A percentile compares a stretch with the other conserved stretches of the same genome.
Evolutionary conservation across 2,113 vertebrate species (phyloP).

Genomic region (Salvelinus alpinus): DNA sequence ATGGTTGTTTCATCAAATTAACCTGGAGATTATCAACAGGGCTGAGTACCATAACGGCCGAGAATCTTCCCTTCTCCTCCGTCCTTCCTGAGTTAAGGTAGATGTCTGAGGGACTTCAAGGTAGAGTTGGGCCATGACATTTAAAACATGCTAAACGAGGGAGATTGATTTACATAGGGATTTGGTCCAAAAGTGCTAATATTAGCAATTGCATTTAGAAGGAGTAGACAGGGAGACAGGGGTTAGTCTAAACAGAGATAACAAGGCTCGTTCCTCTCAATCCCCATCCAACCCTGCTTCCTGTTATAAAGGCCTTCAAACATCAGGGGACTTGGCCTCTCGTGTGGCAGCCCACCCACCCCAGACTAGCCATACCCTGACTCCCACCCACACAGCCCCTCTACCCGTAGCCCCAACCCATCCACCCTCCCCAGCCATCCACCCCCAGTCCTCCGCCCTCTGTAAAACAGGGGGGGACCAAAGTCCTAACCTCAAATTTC

Average conservation of each 20-base stretch:
- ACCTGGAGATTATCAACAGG: conserved; percentile 31
- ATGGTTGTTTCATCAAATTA: conserved; percentile 15
- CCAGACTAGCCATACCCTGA: neutral
- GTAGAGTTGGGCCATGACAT: no score
- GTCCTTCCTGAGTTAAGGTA: conserved; percentile 19
- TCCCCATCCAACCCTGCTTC: conserved; percentile 45
- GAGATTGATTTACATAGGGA: neutral
- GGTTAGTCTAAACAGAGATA: conserved; percentile 41
- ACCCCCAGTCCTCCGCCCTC: conserved; percentile 1
- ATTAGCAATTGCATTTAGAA: conserved; percentile 1
- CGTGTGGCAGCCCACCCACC: conserved; percentile 39
- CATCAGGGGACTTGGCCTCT: conserved; percentile 34
- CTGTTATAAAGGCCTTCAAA: conserved; percentile 63
- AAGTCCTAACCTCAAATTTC: conserved; percentile 30
- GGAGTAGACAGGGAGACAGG: neutral
- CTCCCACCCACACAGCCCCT: neutral
- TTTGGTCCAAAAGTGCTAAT: no score
- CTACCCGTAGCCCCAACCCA: neutral
- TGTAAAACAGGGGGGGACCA: conserved; percentile 18
- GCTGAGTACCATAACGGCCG: neutral
- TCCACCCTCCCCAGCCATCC: conserved; percentile 5
- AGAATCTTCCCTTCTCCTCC: neutral
- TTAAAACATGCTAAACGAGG: no score
- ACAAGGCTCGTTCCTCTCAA: conserved; percentile 31
- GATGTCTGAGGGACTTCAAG: conserved; percentile 14